Percentiles rank a stretch among this genome's conserved stretches.
Evolutionary conservation across 2,888 invertebrate genomes (phyloP).

Genomic region (Tubulanus polymorphus): DNA sequence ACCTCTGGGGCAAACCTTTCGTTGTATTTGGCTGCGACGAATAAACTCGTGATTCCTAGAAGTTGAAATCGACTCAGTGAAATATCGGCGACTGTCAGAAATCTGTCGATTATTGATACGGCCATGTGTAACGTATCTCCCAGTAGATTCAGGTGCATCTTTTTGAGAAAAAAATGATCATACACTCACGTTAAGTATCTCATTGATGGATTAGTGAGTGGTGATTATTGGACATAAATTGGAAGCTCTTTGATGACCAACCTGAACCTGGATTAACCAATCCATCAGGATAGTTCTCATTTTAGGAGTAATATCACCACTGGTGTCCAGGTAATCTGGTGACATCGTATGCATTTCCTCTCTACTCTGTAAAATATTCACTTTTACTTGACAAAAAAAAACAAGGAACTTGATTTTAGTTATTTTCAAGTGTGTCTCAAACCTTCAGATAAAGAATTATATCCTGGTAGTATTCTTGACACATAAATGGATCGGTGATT

Average conservation of each 20-base stretch:
- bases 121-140: constrained; percentile 34
- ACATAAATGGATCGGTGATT: constrained; percentile 22
- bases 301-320: constrained; percentile 29
- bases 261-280: constrained; percentile 47
- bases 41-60: constrained; percentile 33
- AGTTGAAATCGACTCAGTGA: constrained; percentile 29
- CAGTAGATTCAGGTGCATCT: constrained; percentile 33
- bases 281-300: constrained; percentile 42
- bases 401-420: background rate
- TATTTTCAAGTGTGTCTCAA: background rate
- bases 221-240: no score
- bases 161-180: no score
- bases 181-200: no score
- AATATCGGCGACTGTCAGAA: constrained; percentile 21
- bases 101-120: constrained; percentile 31
- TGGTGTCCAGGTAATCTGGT: constrained; percentile 21
- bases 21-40: constrained; percentile 35
- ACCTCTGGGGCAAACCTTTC: constrained; percentile 40
- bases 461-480: constrained; percentile 32
- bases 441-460: constrained; percentile 36
- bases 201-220: no score
- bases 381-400: no score
- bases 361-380: background rate
- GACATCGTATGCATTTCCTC: background rate
- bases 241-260: no score